Conservation (phyloP, 2,797 vertebrate genomes). For the Falco rusticolus region DNA sequence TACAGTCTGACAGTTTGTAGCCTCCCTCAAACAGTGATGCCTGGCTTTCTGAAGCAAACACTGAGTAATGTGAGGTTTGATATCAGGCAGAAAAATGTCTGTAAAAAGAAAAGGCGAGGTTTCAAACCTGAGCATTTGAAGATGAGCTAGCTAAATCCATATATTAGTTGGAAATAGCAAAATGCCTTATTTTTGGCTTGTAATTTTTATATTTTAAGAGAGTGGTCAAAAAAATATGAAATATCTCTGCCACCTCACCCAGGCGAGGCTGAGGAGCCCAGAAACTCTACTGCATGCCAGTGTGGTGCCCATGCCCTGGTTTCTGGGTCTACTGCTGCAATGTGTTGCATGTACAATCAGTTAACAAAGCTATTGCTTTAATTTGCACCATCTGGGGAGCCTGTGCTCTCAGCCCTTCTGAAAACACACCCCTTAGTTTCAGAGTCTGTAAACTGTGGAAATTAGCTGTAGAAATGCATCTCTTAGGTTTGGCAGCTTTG, state of each 20-base stretch:
- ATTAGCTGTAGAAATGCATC: not conserved
- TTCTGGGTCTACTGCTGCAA: not conserved
- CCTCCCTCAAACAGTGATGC: not conserved
- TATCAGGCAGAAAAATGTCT: not conserved
- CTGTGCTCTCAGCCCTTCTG: not conserved
- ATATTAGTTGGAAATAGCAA: not conserved
- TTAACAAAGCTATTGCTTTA: not conserved
- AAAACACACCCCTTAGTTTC: not conserved
- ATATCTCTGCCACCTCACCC: not conserved
- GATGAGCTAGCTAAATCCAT: not conserved
- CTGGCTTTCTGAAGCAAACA: not conserved
- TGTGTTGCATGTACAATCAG: not conserved
- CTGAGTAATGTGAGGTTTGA: not conserved
- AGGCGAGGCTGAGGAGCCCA: not conserved
- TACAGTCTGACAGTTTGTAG: not conserved
- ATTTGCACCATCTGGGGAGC: not conserved
- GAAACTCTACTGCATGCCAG: not conserved
- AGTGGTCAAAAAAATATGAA: not conserved
- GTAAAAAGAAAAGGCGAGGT: not conserved
- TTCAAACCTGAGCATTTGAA: not conserved
- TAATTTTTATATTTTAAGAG: not conserved
- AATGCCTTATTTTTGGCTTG: not conserved
- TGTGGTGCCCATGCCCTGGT: fast-evolving
- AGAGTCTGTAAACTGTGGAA: not conserved
- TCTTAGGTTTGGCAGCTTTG: not conserved